Base-by-base conservation (phyloP, 2,113 vertebrate species). In the Gyps fulvus region DNA sequence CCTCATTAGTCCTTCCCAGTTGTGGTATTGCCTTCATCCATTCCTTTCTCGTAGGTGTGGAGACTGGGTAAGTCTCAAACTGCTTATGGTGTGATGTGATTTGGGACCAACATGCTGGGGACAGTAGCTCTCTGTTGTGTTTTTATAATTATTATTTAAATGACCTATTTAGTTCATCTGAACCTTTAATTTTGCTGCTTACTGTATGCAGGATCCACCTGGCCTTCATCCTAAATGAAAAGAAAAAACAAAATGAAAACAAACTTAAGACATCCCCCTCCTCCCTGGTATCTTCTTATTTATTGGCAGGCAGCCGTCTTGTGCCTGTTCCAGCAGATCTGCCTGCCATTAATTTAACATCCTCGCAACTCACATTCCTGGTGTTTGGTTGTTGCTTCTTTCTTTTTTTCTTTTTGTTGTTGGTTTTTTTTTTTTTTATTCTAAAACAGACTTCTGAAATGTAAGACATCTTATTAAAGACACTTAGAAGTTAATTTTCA, bases 271-370 rank as follows among this genome's bases (percentile, higher is more conserved):
- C 85, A 90, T 92, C 96, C 94, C 85, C 81, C 67, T 90, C 81
- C 63, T 95, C 71, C 93, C 62, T 77, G 96, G 83, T 97, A 98
- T 98, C 86, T 97, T 98, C 86, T 97, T 98, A 98, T 98, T 98
- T 98, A 98, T 98, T 98, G 97, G 97, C 89, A 95, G 93, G 92
- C 96, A 91, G 66, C 81, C 3, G 9, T 78, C 78, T 89, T 93
- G 69, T 95, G 93, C 83, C 88, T 93, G 87, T 92, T 97, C 78
- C 95, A 95, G 93, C 72, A 96, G 97, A 97, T 94, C 89, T 93
- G 94, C 93, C 91, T 1, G 54, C 93, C 86, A 77, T 91, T 97
- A 94, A 98, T 94, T 90, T 90, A 96, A 94, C 89, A 96, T 96
- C 88, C 91, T 95, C 87, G 94, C 52, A 94, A 57, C 47, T 96